These are phyloP conservation scores for Heteropelma amictum DNA, from an alignment of 2,888 invertebrate species.

Conservation along the genomic window DNA sequence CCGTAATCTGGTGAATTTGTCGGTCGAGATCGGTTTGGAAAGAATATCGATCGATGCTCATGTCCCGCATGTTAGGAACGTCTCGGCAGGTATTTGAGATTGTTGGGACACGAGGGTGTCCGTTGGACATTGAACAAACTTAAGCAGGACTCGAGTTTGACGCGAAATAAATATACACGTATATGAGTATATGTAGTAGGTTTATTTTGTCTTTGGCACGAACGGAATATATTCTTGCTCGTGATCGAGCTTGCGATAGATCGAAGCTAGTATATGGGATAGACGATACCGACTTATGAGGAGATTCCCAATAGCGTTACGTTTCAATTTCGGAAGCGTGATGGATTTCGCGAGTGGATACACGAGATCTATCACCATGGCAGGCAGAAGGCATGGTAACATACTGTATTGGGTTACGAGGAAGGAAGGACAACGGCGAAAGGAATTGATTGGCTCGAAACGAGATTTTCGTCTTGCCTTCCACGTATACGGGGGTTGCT, in stretches of 20 bases:
- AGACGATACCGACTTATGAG: constrained; percentile 30
- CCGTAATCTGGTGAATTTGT: constrained; percentile 16
- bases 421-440: constrained; percentile 41
- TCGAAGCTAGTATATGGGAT: not conserved
- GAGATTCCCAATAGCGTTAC: constrained; percentile 63
- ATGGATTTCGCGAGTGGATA: constrained; percentile 63
- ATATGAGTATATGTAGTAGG: too few relatives aligned
- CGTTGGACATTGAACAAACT: too few relatives aligned
- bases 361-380: constrained; percentile 35
- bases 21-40: too few relatives aligned
- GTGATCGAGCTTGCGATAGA: constrained; percentile 30
- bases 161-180: not conserved
- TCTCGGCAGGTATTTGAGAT: too few relatives aligned
- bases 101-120: too few relatives aligned
- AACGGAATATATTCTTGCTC: not conserved
- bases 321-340: constrained; percentile 68
- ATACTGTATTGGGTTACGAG: constrained; percentile 21
- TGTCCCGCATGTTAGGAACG: too few relatives aligned
- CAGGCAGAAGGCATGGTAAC: constrained; percentile 24
- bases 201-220: too few relatives aligned
- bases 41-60: too few relatives aligned
- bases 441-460: constrained; percentile 58
- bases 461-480: constrained; percentile 55
- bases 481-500: constrained; percentile 22
- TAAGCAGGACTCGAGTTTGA: not conserved